Percentiles rank a stretch among this genome's conserved stretches.
Evolutionary conservation across 2,888 invertebrate genomes (phyloP).

Genomic region (Drosophila stalkeri): DNA sequence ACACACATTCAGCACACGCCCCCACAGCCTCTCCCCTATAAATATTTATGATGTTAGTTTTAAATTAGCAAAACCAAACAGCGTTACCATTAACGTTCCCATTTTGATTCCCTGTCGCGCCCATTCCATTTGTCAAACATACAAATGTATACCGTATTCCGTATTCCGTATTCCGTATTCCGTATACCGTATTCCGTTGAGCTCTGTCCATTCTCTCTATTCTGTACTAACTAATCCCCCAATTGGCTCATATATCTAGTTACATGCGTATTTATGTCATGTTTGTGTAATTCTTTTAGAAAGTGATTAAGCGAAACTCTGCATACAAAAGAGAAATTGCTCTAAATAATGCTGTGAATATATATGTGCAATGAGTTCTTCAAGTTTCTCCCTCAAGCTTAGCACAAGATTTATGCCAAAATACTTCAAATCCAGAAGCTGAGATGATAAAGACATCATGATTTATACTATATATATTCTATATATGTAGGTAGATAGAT

Average conservation of each 20-base stretch:
- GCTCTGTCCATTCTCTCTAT: slow-evolving; percentile 2
- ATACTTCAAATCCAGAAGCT: too few relatives aligned
- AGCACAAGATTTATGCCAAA: too few relatives aligned
- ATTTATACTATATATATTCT: too few relatives aligned
- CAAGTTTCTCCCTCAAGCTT: too few relatives aligned
- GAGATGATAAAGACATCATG: too few relatives aligned
- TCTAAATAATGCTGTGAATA: too few relatives aligned
- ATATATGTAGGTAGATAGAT: too few relatives aligned
- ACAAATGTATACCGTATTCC: slow-evolving; percentile 24
- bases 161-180: too few relatives aligned
- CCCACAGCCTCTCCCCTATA: slow-evolving; percentile 42
- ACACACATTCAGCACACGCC: neutral
- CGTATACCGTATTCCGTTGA: slow-evolving; percentile 25
- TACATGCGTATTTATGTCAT: neutral
- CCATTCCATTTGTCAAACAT: slow-evolving; percentile 51
- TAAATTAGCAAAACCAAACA: slow-evolving; percentile 77
- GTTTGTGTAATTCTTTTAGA: slow-evolving; percentile 12
- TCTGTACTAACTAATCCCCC: slow-evolving; percentile 8
- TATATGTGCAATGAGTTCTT: too few relatives aligned
- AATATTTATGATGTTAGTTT: slow-evolving; percentile 79
- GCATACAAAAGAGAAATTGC: neutral
- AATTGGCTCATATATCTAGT: neutral
- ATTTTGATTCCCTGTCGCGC: slow-evolving; percentile 54
- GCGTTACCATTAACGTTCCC: slow-evolving; percentile 61
- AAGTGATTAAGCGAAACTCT: slow-evolving; percentile 35